Evolutionary conservation across 2,113 vertebrate genomes (phyloP).

Genomic region (Hypomesus transpacificus): DNA sequence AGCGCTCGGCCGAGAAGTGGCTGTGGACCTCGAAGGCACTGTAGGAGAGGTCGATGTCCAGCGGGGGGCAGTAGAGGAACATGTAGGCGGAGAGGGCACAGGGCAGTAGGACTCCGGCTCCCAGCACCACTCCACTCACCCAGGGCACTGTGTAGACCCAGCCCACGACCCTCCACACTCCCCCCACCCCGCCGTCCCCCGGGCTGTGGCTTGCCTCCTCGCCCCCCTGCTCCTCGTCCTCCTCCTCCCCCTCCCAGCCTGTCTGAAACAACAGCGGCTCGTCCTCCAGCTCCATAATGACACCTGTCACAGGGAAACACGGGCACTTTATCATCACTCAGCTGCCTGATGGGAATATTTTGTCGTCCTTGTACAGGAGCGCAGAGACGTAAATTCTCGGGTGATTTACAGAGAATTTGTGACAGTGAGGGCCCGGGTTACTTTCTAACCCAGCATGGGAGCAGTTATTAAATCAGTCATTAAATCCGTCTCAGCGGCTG

Average conservation of each 20-base stretch:
- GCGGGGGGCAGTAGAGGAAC: constrained; percentile 88
- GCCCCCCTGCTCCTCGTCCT: constrained; percentile 47
- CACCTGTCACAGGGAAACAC: constrained; percentile 51
- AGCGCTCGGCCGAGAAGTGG: constrained; percentile 91
- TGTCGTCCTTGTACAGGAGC: constrained; percentile 18
- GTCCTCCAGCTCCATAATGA: constrained; percentile 80
- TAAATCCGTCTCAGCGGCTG: constrained; percentile 28
- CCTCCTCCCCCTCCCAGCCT: constrained; percentile 74
- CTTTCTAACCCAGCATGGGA: constrained; percentile 39
- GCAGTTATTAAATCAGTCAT: constrained; percentile 43
- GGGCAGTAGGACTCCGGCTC: constrained; percentile 81
- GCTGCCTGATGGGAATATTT: neutral
- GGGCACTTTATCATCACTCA: constrained; percentile 35
- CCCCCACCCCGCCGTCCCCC: constrained; percentile 44
- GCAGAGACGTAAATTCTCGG: constrained; percentile 24
- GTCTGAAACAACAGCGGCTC: no score
- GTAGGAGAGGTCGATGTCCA: constrained; percentile 98
- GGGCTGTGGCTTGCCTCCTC: constrained; percentile 21
- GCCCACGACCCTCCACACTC: constrained; percentile 85
- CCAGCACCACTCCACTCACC: constrained; percentile 79
- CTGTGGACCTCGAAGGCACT: constrained; percentile 96
- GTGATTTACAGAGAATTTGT: constrained; percentile 39
- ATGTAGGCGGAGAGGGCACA: constrained; percentile 82
- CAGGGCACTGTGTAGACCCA: constrained; percentile 88
- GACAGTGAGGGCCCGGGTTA: constrained; percentile 35